Base-by-base conservation (phyloP, 2,113 vertebrate genomes). In the Ranitomeya imitator region DNA sequence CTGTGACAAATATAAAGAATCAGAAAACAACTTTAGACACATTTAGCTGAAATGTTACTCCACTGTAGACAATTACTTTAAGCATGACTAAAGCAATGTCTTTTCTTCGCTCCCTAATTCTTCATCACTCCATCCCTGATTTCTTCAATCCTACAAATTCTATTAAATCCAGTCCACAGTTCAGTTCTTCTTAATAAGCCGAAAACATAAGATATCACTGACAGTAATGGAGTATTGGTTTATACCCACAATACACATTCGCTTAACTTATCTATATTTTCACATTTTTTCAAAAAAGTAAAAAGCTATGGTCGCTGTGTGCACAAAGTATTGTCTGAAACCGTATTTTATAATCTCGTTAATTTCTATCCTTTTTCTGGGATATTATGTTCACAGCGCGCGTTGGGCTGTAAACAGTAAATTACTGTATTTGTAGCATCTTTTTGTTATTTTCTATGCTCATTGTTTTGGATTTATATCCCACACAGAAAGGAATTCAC, bases 401-500 rank as follows among this genome's bases (percentile, higher is more conserved):
- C 8, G 51, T 2, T 2, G n/a, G 52, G 21, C n/a, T 84, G 52
- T 31, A 84, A 84, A 84, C 82, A 26, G 63, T 69, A 84, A 84
- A 71, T 84, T 69, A 84, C 63, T 69, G 52, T 69, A 71, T 26
- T 84, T 67, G 63, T 26, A 54, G 51, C 52, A 15, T 69, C 37
- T 45, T 84, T 84, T 10, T 84, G 13, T 26, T 84, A 26, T 84
- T 71, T 85, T 45, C 37, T 19, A 55, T 16, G 52, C 51, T 59
- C 26, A 73, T 74, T 74, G 52, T 59, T 59, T 61, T 19, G 11
- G 12, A 37, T 74, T 74, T 51, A 51, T 74, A 18, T 86, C 71
- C 52, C 71, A 23, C 84, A 86, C 81, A 54, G 69, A 83, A 57
- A 57, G n/a, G 6, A 69, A 63, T 71, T 69, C 16, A 37, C 51